Evolutionary conservation across 2,888 invertebrate species (phyloP), one percentile per base, ranked within the genome.

Genomic region (Steromphala cineraria): DNA sequence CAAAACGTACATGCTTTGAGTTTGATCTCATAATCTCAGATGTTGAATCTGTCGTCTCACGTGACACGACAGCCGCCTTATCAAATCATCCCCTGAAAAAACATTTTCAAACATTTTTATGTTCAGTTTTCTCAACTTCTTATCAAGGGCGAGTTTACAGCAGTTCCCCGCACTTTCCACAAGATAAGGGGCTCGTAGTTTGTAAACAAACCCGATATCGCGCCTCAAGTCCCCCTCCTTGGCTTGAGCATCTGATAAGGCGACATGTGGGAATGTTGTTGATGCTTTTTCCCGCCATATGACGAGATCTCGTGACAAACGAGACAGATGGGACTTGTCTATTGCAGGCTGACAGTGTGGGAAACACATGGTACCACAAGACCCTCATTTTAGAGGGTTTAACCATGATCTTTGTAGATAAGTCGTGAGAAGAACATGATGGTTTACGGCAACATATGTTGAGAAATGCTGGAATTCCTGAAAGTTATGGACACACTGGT

Each of bases 281-380:
- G 71, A 71, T 31, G 36, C 28, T 13, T 62, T 71, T 71, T 71
- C 71, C 31, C 71, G 71, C 71, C 71, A 71, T 71, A 71, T 71
- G 71, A 71, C 71, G 71, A 71, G 31, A 71, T 71, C 71, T 71
- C 71, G 40, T 36, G 71, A 71, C 71, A 71, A 19, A 36, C 71
- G 31, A 71, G 71, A 71, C 71, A 71, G 71, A 31, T 71, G 71
- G 71, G 71, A 36, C 28, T 31, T 71, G 71, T 71, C 71, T 36
- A 40, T 19, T 19, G 36, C 40, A 31, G 24, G 62, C 62, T 40
- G 71, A 71, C 71, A 71, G 71, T 71, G 71, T 71, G 71, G 71
- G 71, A 71, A 71, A 24, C 46, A 46, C 46, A 46, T 46, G 46
- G 46, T 46, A 46, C 46, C 46, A 46, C 10, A 1, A 46, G 46